These are phyloP conservation scores for Cosmorhoe ocellata DNA, from an alignment of 2,888 invertebrate genomes.

Conservation along the genomic window DNA sequence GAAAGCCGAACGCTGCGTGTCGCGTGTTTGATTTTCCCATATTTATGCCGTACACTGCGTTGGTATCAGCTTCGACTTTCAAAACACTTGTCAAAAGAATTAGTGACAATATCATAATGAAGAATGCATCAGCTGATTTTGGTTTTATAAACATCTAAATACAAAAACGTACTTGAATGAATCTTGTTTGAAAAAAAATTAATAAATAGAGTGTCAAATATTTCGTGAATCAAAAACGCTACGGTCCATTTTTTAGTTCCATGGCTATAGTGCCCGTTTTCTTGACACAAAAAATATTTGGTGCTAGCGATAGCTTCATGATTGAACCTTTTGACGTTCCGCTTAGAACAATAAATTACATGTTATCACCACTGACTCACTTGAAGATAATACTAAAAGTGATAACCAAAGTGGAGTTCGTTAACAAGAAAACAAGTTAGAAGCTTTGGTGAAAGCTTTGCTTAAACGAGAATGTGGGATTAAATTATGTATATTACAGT, in stretches of 20 bases:
- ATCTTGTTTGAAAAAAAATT: too few relatives aligned
- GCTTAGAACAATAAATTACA: constrained; percentile 59
- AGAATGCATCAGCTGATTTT: too few relatives aligned
- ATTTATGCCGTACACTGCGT: too few relatives aligned
- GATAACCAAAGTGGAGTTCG: constrained; percentile 23
- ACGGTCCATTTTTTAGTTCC: too few relatives aligned
- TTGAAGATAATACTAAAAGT: constrained; percentile 30
- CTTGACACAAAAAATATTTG: constrained; percentile 45
- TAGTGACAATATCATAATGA: too few relatives aligned
- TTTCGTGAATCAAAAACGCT: too few relatives aligned
- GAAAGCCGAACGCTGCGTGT: not conserved
- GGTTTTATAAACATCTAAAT: too few relatives aligned
- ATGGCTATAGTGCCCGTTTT: not conserved
- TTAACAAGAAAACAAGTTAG: constrained; percentile 17
- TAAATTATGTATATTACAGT: not conserved
- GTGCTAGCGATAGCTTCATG: constrained; percentile 57
- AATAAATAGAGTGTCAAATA: too few relatives aligned
- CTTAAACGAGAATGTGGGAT: constrained; percentile 5
- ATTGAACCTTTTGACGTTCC: constrained; percentile 57
- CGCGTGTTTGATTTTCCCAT: too few relatives aligned
- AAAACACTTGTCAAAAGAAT: too few relatives aligned
- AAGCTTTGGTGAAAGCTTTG: constrained; percentile 16
- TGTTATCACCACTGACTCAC: constrained; percentile 50
- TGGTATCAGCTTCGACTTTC: too few relatives aligned
- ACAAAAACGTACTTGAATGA: too few relatives aligned